Conservation (phyloP, 2,888 invertebrate genomes). For the Lomographa bimaculata region DNA sequence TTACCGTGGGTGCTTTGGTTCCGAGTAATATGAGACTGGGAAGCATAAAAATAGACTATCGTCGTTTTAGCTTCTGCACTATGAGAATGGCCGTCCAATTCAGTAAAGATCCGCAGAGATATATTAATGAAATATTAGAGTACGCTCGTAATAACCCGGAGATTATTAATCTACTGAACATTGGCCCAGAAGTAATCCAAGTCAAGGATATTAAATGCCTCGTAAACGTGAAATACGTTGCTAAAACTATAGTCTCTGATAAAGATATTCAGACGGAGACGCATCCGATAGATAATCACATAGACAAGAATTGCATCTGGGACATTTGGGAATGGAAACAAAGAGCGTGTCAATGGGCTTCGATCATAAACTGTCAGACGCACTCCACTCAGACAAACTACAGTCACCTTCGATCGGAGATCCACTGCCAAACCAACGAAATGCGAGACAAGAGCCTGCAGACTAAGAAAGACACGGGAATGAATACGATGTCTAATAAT, state of each 20-base stretch:
- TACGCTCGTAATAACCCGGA: constrained; percentile 86
- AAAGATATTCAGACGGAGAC: constrained; percentile 88
- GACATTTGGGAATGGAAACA: constrained; percentile 94
- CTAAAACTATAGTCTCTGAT: constrained; percentile 74
- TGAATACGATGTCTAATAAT: constrained; percentile 47
- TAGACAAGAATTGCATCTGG: constrained; percentile 89
- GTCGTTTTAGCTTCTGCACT: constrained; percentile 87
- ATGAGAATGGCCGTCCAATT: constrained; percentile 77
- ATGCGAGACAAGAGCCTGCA: constrained; percentile 62
- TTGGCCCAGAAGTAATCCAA: constrained; percentile 72
- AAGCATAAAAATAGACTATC: constrained; percentile 81
- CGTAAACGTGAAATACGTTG: constrained; percentile 51
- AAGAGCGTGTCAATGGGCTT: constrained; percentile 88
- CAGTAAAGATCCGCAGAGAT: constrained; percentile 84
- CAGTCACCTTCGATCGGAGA: constrained; percentile 85
- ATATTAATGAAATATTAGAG: constrained; percentile 81
- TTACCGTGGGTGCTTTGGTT: constrained; percentile 87
- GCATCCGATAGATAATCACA: constrained; percentile 85
- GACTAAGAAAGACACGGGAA: constrained; percentile 56
- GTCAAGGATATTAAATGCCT: constrained; percentile 70
- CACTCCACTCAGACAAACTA: constrained; percentile 88
- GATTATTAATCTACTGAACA: constrained; percentile 87
- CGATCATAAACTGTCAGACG: constrained; percentile 85
- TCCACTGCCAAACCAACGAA: constrained; percentile 85
- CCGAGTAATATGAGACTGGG: constrained; percentile 89